Percentiles rank a stretch among this genome's conserved stretches.
These are phyloP conservation scores for Rutilus rutilus DNA, from an alignment of 2,113 vertebrate species.

Conservation along the genomic window DNA sequence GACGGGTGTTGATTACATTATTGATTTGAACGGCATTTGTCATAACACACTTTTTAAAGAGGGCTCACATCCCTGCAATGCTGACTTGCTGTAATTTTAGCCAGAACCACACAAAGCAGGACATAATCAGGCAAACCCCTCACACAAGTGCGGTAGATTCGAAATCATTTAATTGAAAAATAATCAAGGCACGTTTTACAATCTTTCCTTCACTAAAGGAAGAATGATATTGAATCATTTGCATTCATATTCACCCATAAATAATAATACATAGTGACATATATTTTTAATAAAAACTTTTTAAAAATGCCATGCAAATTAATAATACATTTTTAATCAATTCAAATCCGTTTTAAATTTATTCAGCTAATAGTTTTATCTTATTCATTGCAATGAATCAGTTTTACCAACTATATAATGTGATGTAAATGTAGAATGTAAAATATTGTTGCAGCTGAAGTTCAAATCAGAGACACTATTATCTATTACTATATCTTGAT, in stretches of 20 bases:
- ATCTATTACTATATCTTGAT: not conserved
- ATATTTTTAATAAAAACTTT: not conserved
- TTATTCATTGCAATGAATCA: not conserved
- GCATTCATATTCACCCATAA: not conserved
- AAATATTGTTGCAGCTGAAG: not conserved
- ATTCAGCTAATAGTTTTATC: not conserved
- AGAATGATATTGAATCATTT: not conserved
- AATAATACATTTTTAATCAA: not conserved
- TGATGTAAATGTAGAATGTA: too few relatives aligned
- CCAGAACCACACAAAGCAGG: not conserved
- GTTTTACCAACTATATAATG: not conserved
- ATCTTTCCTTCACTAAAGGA: not conserved
- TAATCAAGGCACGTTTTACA: not conserved
- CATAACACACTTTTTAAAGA: conserved; percentile 23
- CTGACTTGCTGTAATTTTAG: not conserved
- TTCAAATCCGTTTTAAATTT: not conserved
- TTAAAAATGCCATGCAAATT: not conserved
- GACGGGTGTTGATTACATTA: conserved; percentile 32
- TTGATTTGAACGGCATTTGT: conserved; percentile 26
- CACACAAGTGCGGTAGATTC: not conserved
- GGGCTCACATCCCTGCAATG: not conserved
- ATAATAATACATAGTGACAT: not conserved
- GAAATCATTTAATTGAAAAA: not conserved
- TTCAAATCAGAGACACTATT: not conserved
- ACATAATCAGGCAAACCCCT: not conserved